Conservation (phyloP, 1,140 invertebrate genomes). For the Marisa cornuarietis region DNA sequence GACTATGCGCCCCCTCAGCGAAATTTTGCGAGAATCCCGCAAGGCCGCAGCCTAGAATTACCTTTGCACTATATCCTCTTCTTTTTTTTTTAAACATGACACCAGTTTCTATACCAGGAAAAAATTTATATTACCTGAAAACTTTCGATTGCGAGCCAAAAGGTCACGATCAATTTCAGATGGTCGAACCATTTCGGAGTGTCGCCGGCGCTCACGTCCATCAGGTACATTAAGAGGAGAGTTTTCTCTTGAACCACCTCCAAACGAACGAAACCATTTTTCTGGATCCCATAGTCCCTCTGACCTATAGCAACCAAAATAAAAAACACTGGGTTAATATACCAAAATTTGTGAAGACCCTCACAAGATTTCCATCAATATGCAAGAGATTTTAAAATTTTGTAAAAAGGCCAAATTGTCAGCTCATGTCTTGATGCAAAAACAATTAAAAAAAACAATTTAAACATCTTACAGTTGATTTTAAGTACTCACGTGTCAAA, state of each 20-base stretch:
- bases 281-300: slow-evolving; percentile 74
- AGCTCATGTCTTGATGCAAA: background rate
- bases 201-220: slow-evolving; percentile 46
- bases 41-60: too few species aligned
- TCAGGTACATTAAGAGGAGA: slow-evolving; percentile 70
- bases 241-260: slow-evolving; percentile 71
- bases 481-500: slow-evolving; percentile 69
- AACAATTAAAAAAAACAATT: background rate
- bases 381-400: too few species aligned
- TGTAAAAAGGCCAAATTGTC: too few species aligned
- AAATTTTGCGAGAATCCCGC: too few species aligned
- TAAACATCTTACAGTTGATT: background rate
- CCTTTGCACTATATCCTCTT: too few species aligned
- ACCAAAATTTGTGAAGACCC: too few species aligned
- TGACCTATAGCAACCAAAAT: slow-evolving; percentile 54
- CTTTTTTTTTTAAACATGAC: background rate
- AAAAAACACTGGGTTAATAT: too few species aligned
- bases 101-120: background rate
- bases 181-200: slow-evolving; percentile 37
- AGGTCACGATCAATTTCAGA: slow-evolving; percentile 25
- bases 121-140: too few species aligned
- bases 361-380: too few species aligned
- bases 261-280: slow-evolving; percentile 69
- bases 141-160: background rate
- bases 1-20: too few species aligned